phyloP scores from a whole-genome alignment of 1,140 invertebrate species.

The Microplitis demolitor region DNA sequence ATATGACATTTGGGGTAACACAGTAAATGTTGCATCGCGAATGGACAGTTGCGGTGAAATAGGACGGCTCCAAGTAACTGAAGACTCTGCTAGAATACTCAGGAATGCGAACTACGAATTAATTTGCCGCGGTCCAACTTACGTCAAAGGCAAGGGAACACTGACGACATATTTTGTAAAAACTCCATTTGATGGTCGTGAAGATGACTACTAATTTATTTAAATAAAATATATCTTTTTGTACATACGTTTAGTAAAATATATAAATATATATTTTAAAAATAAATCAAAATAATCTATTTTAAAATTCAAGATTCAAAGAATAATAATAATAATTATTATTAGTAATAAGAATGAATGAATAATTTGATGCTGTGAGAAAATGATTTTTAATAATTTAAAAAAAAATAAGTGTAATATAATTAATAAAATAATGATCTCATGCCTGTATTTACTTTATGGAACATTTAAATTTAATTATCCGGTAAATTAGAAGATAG shows the following conservation, averaged over 20 bases:
- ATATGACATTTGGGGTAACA: constrained; percentile 98
- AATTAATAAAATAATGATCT: no score
- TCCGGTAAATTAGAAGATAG: no score
- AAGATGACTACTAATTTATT: constrained; percentile 32
- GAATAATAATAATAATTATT: no score
- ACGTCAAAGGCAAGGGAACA: constrained; percentile 93
- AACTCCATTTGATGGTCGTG: constrained; percentile 71
- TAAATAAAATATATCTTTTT: not conserved
- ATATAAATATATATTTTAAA: constrained; percentile 2
- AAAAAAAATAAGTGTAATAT: no score
- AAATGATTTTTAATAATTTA: no score
- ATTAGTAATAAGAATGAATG: no score
- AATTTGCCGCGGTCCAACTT: constrained; percentile 85
- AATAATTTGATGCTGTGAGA: no score
- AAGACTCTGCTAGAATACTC: constrained; percentile 87
- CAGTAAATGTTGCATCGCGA: constrained; percentile 92
- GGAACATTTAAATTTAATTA: no score
- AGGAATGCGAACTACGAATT: constrained; percentile 82
- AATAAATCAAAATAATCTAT: not conserved
- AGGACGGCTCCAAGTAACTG: constrained; percentile 84
- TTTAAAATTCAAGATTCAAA: not conserved
- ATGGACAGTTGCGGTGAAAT: constrained; percentile 96
- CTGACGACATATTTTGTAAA: constrained; percentile 91
- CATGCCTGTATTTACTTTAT: no score
- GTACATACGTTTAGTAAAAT: constrained; percentile 2